These are phyloP conservation scores for Phylloscopus trochilus DNA, from an alignment of 2,113 vertebrate genomes.

Conservation along the genomic window DNA sequence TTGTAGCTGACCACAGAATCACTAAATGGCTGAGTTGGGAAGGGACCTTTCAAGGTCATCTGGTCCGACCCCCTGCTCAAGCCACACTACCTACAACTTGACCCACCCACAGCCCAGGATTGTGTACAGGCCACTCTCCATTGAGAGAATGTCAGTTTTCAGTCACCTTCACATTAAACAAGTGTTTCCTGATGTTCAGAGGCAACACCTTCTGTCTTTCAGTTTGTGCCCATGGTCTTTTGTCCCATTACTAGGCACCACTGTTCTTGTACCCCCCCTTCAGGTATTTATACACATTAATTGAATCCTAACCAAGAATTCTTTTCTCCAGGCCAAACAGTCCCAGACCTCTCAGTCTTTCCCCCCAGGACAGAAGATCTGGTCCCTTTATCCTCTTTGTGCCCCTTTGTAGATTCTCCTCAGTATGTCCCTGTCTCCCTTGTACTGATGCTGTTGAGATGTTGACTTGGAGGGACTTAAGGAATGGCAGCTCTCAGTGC, in stretches of 20 bases:
- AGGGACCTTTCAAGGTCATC: not conserved
- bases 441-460: not conserved
- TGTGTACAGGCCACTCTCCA: not conserved
- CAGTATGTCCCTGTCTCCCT: not conserved
- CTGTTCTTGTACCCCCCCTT: not conserved
- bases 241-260: not conserved
- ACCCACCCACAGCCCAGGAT: not conserved
- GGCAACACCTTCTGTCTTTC: not conserved
- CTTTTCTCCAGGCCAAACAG: not conserved
- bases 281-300: not conserved
- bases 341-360: not conserved
- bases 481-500: not conserved
- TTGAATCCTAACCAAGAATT: not conserved
- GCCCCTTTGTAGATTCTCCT: not conserved
- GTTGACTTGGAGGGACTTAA: not conserved
- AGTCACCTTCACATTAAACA: not conserved
- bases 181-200: not conserved
- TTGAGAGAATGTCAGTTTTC: not conserved
- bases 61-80: not conserved
- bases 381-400: not conserved
- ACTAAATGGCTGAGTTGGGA: not conserved
- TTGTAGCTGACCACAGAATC: not conserved
- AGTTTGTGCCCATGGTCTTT: not conserved
- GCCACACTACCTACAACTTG: not conserved
- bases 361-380: not conserved